Evolutionary conservation across 2,113 vertebrate species (phyloP).

Genomic region (Acanthisitta chloris): DNA sequence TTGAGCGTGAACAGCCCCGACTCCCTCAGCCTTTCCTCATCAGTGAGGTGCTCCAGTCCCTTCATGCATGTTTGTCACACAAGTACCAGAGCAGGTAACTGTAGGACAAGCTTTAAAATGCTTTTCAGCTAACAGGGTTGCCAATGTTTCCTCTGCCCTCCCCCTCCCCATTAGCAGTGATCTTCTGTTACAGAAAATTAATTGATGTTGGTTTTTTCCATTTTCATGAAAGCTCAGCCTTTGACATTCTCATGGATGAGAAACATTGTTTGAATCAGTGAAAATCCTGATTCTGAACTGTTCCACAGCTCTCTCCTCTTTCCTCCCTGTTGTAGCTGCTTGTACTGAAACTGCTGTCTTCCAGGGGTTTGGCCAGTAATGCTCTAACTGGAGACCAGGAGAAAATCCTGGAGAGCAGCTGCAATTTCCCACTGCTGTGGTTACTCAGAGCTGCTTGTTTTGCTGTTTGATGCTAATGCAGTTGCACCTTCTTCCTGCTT

Average conservation of each 20-base stretch:
- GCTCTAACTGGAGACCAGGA: background rate
- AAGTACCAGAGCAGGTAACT: background rate
- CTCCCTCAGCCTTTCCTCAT: no score
- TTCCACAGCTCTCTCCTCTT: background rate
- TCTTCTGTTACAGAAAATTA: background rate
- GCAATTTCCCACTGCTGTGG: accelerated
- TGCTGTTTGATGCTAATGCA: background rate
- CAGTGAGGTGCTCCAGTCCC: no score
- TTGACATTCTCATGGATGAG: background rate
- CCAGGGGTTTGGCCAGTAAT: background rate
- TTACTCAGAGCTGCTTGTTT: background rate
- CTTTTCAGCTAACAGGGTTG: background rate
- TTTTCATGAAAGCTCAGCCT: background rate
- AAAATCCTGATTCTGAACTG: background rate
- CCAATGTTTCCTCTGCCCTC: background rate
- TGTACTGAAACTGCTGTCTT: background rate
- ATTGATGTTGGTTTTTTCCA: background rate
- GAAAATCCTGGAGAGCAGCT: background rate
- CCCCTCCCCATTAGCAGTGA: background rate
- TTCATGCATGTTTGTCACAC: accelerated
- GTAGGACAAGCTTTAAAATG: background rate
- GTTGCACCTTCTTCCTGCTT: background rate
- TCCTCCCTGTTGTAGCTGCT: background rate
- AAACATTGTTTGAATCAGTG: accelerated
- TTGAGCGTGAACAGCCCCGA: no score